Percentiles rank a stretch among this genome's conserved stretches.
These are phyloP conservation scores for Fundulus diaphanus DNA, from an alignment of 2,797 vertebrate genomes.

Conservation along the genomic window DNA sequence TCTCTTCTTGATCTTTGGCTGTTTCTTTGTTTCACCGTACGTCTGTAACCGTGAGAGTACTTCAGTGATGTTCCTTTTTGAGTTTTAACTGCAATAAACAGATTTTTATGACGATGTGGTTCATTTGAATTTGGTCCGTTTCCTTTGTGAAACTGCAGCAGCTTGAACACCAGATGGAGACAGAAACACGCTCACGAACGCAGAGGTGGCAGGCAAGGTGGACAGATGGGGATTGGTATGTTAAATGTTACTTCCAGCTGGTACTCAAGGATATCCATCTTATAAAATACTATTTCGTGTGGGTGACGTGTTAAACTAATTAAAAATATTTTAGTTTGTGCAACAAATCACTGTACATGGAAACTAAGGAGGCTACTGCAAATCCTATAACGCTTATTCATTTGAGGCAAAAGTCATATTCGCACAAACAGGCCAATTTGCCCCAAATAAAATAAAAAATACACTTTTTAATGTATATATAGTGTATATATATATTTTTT, in stretches of 20 bases:
- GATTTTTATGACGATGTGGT: slow-evolving; percentile 72
- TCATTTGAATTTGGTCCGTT: slow-evolving; percentile 1
- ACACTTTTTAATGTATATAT: no score
- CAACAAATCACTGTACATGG: no score
- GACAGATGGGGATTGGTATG: background rate
- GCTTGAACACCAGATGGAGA: slow-evolving; percentile 72
- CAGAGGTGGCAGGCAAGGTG: background rate
- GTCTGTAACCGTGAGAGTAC: slow-evolving; percentile 48
- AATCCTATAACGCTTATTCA: background rate
- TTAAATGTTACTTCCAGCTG: background rate
- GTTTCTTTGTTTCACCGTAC: slow-evolving; percentile 48
- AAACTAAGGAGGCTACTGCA: background rate
- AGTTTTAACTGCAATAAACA: slow-evolving; percentile 79
- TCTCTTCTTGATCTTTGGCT: slow-evolving; percentile 32
- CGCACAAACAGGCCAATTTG: background rate
- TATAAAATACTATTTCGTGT: background rate
- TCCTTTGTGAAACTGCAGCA: background rate
- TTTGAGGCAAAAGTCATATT: background rate
- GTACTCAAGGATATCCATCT: background rate
- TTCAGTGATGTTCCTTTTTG: slow-evolving; percentile 50
- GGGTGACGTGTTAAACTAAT: background rate
- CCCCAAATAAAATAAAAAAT: no score
- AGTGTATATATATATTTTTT: no score
- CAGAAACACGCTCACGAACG: slow-evolving; percentile 35
- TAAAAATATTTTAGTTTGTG: background rate